These are phyloP conservation scores for Pseudochirops cupreus DNA, from an alignment of 2,797 vertebrate species.

Conservation along the genomic window DNA sequence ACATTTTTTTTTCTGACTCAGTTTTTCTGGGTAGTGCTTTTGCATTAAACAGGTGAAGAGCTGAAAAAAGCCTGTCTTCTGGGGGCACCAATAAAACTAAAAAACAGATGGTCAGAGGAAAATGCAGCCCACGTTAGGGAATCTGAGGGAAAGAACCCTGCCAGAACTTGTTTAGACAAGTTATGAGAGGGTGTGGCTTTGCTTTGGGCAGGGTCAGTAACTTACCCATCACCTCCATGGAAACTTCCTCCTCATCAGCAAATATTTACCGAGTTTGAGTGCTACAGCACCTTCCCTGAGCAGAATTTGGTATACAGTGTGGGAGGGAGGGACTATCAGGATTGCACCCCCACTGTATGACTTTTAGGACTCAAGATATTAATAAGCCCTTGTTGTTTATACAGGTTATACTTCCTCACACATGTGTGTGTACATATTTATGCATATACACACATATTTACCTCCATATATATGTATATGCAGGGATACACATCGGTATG, in stretches of 20 bases:
- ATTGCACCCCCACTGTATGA: neutral
- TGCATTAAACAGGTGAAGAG: neutral
- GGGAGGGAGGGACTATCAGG: neutral
- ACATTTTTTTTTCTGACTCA: neutral
- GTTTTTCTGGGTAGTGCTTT: neutral
- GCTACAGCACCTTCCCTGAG: neutral
- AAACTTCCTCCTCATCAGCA: neutral
- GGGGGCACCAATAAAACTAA: neutral
- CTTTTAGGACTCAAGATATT: neutral
- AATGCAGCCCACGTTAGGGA: neutral
- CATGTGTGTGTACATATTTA: neutral
- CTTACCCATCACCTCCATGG: neutral
- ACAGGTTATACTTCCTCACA: neutral
- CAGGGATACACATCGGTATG: too few relatives aligned
- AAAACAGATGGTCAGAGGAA: neutral
- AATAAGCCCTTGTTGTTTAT: neutral
- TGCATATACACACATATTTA: neutral
- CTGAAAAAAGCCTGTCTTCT: neutral
- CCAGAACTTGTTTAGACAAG: conserved; percentile 9
- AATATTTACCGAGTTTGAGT: neutral
- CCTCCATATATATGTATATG: neutral
- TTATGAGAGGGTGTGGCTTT: neutral
- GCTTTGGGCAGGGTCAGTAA: neutral
- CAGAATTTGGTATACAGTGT: neutral
- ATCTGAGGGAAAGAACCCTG: neutral